These are phyloP conservation scores for Prionace glauca DNA, from an alignment of 2,797 vertebrate genomes.

Conservation along the genomic window DNA sequence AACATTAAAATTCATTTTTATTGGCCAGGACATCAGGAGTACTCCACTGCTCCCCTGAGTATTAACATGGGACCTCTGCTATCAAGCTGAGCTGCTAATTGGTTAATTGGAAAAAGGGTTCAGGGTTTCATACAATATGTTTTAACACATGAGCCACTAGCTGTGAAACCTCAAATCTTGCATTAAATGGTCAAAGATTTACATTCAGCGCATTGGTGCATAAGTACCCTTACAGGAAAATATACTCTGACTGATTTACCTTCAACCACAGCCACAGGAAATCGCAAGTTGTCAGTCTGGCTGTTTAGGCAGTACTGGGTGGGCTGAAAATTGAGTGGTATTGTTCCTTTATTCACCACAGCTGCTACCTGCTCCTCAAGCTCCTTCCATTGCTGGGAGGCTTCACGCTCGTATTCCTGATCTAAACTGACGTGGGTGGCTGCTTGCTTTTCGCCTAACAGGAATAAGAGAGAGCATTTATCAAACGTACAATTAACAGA, in stretches of 20 bases:
- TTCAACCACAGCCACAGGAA: slow-evolving; percentile 80
- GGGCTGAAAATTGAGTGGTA: slow-evolving; percentile 73
- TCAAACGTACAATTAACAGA: not conserved
- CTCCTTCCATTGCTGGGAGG: slow-evolving; percentile 78
- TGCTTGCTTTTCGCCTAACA: slow-evolving; percentile 89
- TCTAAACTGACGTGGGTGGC: slow-evolving; percentile 88
- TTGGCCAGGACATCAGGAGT: not conserved
- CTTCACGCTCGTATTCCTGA: slow-evolving; percentile 84
- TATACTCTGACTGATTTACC: slow-evolving; percentile 58
- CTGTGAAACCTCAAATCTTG: not conserved
- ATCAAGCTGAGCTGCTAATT: not conserved
- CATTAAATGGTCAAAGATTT: not conserved
- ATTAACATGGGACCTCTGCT: not conserved
- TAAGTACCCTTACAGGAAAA: not conserved
- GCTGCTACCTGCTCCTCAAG: slow-evolving; percentile 85
- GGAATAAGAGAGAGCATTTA: slow-evolving; percentile 38
- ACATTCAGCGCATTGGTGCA: not conserved
- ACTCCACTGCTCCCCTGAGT: not conserved
- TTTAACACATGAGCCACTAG: not conserved
- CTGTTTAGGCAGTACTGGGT: slow-evolving; percentile 85
- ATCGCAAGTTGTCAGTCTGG: slow-evolving; percentile 82
- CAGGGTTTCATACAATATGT: not conserved
- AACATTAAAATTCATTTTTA: not conserved
- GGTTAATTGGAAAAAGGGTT: not conserved
- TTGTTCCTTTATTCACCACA: slow-evolving; percentile 66